phyloP scores from a whole-genome alignment of 2,888 invertebrate species.

The Drosophila stalkeri region DNA sequence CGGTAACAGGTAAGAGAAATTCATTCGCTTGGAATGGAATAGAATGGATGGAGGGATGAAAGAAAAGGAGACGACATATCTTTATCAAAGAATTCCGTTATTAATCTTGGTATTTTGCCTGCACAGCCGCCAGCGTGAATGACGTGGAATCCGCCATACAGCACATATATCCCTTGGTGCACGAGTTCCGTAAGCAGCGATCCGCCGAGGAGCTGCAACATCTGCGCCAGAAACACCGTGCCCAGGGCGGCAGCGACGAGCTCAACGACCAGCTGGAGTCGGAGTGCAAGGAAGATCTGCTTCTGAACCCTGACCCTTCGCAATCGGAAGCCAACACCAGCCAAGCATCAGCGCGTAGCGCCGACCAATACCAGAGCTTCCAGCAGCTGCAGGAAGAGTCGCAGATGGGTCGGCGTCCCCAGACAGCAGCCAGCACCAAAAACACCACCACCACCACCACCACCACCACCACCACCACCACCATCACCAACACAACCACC shows the following conservation, averaged over 20 bases:
- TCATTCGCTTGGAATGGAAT: too few species aligned
- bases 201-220: slow-evolving; percentile 88
- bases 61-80: too few species aligned
- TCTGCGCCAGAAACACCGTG: slow-evolving; percentile 83
- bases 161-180: slow-evolving; percentile 96
- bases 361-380: slow-evolving; percentile 28
- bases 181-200: slow-evolving; percentile 95
- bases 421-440: too few species aligned
- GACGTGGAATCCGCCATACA: slow-evolving; percentile 96
- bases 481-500: too few species aligned
- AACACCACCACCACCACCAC: too few species aligned
- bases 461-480: not conserved
- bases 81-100: not conserved
- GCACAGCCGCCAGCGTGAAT: slow-evolving; percentile 95
- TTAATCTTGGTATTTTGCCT: slow-evolving; percentile 78
- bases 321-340: slow-evolving; percentile 20
- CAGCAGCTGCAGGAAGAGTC: slow-evolving; percentile 35
- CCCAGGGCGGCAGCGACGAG: slow-evolving; percentile 35
- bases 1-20: slow-evolving; percentile 86
- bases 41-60: too few species aligned
- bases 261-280: slow-evolving; percentile 26
- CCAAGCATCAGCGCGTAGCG: not conserved
- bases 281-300: slow-evolving; percentile 31
- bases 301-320: slow-evolving; percentile 38
- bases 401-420: slow-evolving; percentile 43